A percentile compares a stretch with the other conserved stretches of the same genome.
These are phyloP conservation scores for Chrysomallon squamiferum DNA, from an alignment of 1,140 invertebrate species.

Conservation along the genomic window DNA sequence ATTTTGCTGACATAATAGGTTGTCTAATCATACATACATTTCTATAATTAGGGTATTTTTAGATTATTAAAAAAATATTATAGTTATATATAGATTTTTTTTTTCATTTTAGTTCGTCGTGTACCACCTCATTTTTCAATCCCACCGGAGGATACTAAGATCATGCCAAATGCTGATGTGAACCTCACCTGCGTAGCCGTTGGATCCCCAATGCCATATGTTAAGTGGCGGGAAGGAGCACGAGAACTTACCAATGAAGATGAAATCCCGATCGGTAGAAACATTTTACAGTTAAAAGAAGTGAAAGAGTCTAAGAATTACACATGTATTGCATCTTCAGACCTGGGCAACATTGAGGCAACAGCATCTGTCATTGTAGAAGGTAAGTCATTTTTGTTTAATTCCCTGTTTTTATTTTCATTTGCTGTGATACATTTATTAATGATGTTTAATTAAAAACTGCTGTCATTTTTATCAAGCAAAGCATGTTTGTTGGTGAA, in stretches of 20 bases:
- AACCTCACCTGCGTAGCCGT: slow-evolving; percentile 96
- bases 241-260: slow-evolving; percentile 80
- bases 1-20: too few species aligned
- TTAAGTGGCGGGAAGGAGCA: slow-evolving; percentile 90
- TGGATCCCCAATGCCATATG: slow-evolving; percentile 96
- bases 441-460: too few species aligned
- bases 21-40: too few species aligned
- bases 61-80: too few species aligned
- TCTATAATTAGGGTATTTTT: too few species aligned
- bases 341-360: slow-evolving; percentile 88
- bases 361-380: slow-evolving; percentile 90
- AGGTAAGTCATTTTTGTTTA: slow-evolving; percentile 72
- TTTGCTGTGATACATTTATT: too few species aligned
- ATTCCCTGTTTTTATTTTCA: too few species aligned
- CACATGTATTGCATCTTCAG: slow-evolving; percentile 94
- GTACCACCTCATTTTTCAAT: slow-evolving; percentile 94
- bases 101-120: slow-evolving; percentile 77
- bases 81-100: too few species aligned
- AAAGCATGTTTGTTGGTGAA: too few species aligned
- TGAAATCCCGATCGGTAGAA: slow-evolving; percentile 68
- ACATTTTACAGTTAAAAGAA: slow-evolving; percentile 84
- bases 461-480: too few species aligned
- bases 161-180: slow-evolving; percentile 86
- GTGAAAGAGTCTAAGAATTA: slow-evolving; percentile 94
- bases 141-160: slow-evolving; percentile 84